Evolutionary conservation across 2,797 vertebrate genomes (phyloP), one percentile per base, ranked within the genome.

Genomic region (Harpagifer antarcticus): DNA sequence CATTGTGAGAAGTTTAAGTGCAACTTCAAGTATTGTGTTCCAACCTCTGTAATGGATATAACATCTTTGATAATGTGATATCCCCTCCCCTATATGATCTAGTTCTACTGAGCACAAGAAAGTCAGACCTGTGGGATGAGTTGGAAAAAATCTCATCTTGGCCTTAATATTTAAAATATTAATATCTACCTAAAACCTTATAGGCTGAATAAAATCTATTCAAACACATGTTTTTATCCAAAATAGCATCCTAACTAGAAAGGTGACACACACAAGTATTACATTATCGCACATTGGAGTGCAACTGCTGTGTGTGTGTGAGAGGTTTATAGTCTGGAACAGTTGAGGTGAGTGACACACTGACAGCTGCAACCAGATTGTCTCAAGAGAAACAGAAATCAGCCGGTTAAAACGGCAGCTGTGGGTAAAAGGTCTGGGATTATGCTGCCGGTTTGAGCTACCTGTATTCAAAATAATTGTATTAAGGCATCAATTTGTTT

Each of bases 291-390:
- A 23, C 59, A 52, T 65, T 54, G 37, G 40, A 2, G 40, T 68
- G 56, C 81, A 78, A 59, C 64, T 86, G 76, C 60, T 71, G 65
- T 73, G 79, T 74, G 81, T 71, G 79, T 74, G 81, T 68, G 63
- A 79, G 79, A 71, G 61, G 61, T 93, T 90, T 86, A 86, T 84
- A 75, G 84, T 72, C 52, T 56, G 40, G 62, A 72, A 82, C 88
- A 91, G 82, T 90, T 85, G 88, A 81, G 76, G 78, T 82, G 85
- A 80, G 78, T 82, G 85, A 80, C 83, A 70, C 74, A 19, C 70
- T 75, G 88, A 92, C 93, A 93, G 90, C 91, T 93, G 92, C 79
- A 50, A 14, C 47, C 78, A 64, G 61, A 63, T 20, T 64, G 75
- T 71, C 57, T 56, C 27, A 5, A 43, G 68, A 74, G 52, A 61